phyloP scores from a whole-genome alignment of 1,140 invertebrate species.

The Eciton burchellii region DNA sequence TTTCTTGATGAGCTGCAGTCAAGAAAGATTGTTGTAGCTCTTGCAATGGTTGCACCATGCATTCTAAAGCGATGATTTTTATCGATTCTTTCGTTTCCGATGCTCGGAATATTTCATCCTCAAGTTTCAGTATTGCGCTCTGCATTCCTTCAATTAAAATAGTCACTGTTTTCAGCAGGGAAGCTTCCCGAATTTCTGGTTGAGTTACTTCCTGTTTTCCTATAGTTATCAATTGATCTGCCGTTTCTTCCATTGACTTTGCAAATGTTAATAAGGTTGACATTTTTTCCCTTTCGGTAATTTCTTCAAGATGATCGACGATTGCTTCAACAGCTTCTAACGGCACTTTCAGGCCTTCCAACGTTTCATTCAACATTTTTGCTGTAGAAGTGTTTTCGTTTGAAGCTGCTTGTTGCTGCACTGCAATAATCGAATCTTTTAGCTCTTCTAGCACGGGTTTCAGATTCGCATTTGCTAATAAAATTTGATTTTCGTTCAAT shows the following conservation, averaged over 20 bases:
- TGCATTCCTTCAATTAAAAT: conserved; percentile 55
- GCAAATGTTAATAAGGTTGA: conserved; percentile 54
- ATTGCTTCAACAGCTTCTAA: conserved; percentile 52
- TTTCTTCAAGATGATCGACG: conserved; percentile 49
- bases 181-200: conserved; percentile 31
- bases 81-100: conserved; percentile 4
- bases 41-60: conserved; percentile 62
- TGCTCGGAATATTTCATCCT: conserved; percentile 29
- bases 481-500: conserved; percentile 11
- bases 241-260: conserved; percentile 41
- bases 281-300: conserved; percentile 35
- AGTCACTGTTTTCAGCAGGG: conserved; percentile 43
- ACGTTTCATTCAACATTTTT: conserved; percentile 11
- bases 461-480: conserved; percentile 38
- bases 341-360: conserved; percentile 45
- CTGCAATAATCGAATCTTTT: conserved; percentile 33
- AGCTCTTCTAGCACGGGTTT: conserved; percentile 60
- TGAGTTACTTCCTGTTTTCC: conserved; percentile 21
- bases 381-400: neutral
- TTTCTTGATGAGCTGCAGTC: conserved; percentile 15
- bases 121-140: conserved; percentile 33
- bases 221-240: conserved; percentile 8
- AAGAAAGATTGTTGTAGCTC: conserved; percentile 55
- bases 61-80: conserved; percentile 41
- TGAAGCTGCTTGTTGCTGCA: conserved; percentile 44